Evolutionary conservation across 2,888 invertebrate species (phyloP).

Genomic region (Phytoseiulus persimilis): DNA sequence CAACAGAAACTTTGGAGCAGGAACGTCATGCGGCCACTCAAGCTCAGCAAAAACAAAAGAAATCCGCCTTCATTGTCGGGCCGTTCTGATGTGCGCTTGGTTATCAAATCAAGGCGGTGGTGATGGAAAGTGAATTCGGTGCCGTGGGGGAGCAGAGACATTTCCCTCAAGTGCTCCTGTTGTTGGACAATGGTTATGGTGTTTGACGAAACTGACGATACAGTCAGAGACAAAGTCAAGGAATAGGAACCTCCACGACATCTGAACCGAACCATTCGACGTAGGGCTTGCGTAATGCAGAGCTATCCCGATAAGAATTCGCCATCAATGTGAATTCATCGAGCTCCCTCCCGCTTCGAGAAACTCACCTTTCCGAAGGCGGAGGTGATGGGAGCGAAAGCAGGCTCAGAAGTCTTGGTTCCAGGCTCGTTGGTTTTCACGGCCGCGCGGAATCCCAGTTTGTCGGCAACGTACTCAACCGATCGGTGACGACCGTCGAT

Average conservation of each 20-base stretch:
- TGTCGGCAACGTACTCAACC: slow-evolving; percentile 32
- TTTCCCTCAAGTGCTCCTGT: neutral
- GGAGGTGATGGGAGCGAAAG: slow-evolving; percentile 27
- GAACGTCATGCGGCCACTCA: neutral
- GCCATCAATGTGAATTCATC: neutral
- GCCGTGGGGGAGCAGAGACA: neutral
- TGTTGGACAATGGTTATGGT: neutral
- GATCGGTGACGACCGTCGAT: slow-evolving; percentile 38
- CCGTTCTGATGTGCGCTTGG: neutral
- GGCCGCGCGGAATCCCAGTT: slow-evolving; percentile 33
- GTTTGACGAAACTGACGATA: neutral
- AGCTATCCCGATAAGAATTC: neutral
- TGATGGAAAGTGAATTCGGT: neutral
- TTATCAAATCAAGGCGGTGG: neutral
- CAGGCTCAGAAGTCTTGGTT: slow-evolving; percentile 33
- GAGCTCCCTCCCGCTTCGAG: neutral
- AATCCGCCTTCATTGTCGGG: neutral
- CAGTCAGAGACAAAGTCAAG: neutral
- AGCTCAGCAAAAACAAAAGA: neutral
- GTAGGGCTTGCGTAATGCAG: neutral
- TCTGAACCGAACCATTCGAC: neutral
- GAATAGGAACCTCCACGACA: neutral
- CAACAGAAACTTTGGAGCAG: neutral
- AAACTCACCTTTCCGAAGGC: slow-evolving; percentile 26
- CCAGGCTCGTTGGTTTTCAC: slow-evolving; percentile 33